These are phyloP conservation scores for Kryptopterus vitreolus DNA, from an alignment of 2,797 vertebrate species.

Conservation along the genomic window DNA sequence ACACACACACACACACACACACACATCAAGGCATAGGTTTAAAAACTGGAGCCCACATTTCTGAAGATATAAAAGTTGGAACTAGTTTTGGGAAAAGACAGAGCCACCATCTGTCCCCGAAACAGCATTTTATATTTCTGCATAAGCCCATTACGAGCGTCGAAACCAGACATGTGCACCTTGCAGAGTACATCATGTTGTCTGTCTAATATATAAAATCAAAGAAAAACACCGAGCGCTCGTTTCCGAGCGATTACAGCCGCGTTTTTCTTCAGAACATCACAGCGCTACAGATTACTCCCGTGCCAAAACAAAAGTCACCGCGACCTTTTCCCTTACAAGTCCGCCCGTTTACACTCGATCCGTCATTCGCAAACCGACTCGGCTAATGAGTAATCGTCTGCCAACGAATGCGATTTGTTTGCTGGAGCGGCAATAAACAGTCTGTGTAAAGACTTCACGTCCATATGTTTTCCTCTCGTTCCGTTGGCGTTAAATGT, in stretches of 20 bases:
- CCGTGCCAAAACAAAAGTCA: not conserved
- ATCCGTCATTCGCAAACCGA: slow-evolving; percentile 2
- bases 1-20: too few relatives aligned
- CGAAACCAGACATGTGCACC: not conserved
- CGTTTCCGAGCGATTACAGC: not conserved
- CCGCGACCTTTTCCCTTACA: too few relatives aligned
- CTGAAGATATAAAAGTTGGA: not conserved
- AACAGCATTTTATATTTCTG: not conserved
- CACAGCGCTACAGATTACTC: not conserved
- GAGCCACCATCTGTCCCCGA: slow-evolving; percentile 5
- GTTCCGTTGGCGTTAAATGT: not conserved
- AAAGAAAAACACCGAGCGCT: not conserved
- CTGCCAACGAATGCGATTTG: slow-evolving; percentile 29
- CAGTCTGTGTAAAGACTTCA: slow-evolving; percentile 20
- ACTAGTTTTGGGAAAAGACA: not conserved
- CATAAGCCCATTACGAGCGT: not conserved
- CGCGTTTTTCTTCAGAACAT: not conserved
- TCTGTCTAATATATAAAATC: not conserved
- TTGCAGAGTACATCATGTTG: not conserved
- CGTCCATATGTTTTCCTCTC: slow-evolving; percentile 21
- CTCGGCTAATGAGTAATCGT: slow-evolving; percentile 32
- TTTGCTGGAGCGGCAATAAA: slow-evolving; percentile 22
- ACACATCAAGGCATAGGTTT: not conserved
- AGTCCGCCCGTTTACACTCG: not conserved
- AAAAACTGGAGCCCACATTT: not conserved